Conservation (phyloP, 2,797 vertebrate genomes). For the Amblyopsis hoosieri region DNA sequence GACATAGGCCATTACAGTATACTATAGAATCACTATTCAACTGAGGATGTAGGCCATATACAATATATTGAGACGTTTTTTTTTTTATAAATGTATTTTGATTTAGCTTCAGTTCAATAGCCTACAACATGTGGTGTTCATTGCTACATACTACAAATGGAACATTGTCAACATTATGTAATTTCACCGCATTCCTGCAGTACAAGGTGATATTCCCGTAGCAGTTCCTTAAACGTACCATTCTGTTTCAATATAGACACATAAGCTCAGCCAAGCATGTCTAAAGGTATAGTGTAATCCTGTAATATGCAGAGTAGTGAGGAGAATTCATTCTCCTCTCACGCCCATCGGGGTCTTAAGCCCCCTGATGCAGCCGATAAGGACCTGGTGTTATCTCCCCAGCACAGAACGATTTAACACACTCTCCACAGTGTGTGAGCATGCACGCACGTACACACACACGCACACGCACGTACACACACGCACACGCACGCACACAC, state of each 20-base stretch:
- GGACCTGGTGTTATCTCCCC: slow-evolving; percentile 75
- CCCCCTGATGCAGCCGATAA: slow-evolving; percentile 78
- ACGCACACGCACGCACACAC: neutral
- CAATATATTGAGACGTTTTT: too few species aligned
- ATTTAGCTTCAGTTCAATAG: too few species aligned
- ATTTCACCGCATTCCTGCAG: slow-evolving; percentile 34
- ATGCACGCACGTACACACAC: neutral
- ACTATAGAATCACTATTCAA: too few species aligned
- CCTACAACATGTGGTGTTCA: neutral
- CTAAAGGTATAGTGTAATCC: slow-evolving; percentile 81
- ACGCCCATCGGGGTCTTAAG: slow-evolving; percentile 73
- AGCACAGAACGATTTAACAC: slow-evolving; percentile 79
- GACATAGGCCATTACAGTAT: too few species aligned
- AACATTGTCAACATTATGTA: slow-evolving; percentile 47
- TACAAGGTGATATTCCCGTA: slow-evolving; percentile 23
- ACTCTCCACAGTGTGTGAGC: slow-evolving; percentile 52
- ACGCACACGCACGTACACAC: neutral
- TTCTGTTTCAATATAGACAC: slow-evolving; percentile 60
- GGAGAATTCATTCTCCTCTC: slow-evolving; percentile 75
- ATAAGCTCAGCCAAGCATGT: slow-evolving; percentile 66
- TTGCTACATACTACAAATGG: slow-evolving; percentile 25
- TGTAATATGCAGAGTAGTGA: slow-evolving; percentile 80
- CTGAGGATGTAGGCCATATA: too few species aligned
- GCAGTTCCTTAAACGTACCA: slow-evolving; percentile 49
- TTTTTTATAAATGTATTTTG: too few species aligned